Conservation (phyloP, 2,113 vertebrate genomes). For the Pithys albifrons region DNA sequence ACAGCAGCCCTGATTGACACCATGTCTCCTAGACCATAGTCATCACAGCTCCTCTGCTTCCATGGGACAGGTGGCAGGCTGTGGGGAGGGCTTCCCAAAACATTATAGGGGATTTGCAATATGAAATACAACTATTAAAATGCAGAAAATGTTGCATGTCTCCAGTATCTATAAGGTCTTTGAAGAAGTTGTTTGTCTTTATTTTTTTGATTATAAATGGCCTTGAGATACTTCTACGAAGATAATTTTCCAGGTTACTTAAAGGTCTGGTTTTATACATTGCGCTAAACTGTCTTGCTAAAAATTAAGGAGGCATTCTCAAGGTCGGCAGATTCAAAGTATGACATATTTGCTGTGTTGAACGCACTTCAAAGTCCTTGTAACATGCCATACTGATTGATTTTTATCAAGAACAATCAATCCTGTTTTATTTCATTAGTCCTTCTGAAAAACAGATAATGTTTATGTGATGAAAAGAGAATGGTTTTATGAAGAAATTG, state of each 20-base stretch:
- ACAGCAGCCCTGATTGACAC: fast-evolving
- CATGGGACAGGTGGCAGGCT: fast-evolving
- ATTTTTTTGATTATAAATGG: not conserved
- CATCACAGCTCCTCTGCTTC: not conserved
- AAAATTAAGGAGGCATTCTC: not conserved
- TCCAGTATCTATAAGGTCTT: not conserved
- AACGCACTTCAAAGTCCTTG: not conserved
- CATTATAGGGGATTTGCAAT: not conserved
- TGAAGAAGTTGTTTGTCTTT: not conserved
- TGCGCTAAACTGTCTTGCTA: not conserved
- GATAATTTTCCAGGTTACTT: not conserved
- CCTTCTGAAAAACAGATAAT: not conserved
- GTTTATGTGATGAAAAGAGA: not conserved
- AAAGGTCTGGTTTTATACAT: not conserved
- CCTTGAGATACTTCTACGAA: not conserved
- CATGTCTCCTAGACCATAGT: fast-evolving
- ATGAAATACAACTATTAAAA: not conserved
- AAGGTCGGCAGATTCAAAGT: not conserved
- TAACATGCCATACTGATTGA: not conserved
- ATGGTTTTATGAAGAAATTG: not conserved
- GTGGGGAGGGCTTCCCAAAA: not conserved
- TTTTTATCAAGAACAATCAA: not conserved
- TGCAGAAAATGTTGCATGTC: not conserved
- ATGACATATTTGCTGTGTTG: not conserved
- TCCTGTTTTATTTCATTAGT: not conserved